Base-by-base conservation (phyloP, 2,113 vertebrate species). In the Stictonetta naevosa region DNA sequence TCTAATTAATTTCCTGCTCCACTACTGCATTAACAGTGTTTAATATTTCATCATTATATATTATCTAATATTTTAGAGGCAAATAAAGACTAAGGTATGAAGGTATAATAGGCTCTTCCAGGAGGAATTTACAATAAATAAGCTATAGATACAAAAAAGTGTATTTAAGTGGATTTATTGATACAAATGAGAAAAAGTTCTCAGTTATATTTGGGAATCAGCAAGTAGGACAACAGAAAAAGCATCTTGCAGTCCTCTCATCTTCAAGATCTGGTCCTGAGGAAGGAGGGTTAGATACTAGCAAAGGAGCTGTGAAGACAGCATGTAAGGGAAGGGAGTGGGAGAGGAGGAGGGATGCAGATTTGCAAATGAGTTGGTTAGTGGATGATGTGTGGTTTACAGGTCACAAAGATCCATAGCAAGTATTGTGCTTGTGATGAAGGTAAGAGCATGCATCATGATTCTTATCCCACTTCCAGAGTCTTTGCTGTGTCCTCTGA, bases 1-100 rank as follows among this genome's bases (percentile, higher is more conserved):
- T 50, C 34, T 86, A 86, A 95, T 77, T 90, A 10, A 77, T 93
- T 95, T 90, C 25, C 55, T 83, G 64, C 44, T 79, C n/a, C 36
- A 58, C 48, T 48, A n/a, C 29, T 64, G 42, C 44, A 48, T 72
- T 92, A 93, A 69, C 9, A 73, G 3, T 10, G 62, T 83, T 83
- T 60, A 68, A 9, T 69, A 77, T 93, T 94, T 90, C 68, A 90
- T 83, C 26, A 17, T 80, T 85, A 79, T 31, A 42, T 77, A 58
- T 34, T 44, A 62, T 53, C 29, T 88, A 86, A 48, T 80, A 79
- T 92, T 85, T 63, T 66, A 66, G 5, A 80, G 19, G 21, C 26
- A 89, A 89, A 77, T 33, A 59, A 60, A 84, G 14, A 52, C n/a
- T 63, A 76, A 69, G 11, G 3, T 66, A 69, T 53, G 44, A 96